Conservation (phyloP, 2,113 vertebrate genomes). For the Phyllostomus hastatus region DNA sequence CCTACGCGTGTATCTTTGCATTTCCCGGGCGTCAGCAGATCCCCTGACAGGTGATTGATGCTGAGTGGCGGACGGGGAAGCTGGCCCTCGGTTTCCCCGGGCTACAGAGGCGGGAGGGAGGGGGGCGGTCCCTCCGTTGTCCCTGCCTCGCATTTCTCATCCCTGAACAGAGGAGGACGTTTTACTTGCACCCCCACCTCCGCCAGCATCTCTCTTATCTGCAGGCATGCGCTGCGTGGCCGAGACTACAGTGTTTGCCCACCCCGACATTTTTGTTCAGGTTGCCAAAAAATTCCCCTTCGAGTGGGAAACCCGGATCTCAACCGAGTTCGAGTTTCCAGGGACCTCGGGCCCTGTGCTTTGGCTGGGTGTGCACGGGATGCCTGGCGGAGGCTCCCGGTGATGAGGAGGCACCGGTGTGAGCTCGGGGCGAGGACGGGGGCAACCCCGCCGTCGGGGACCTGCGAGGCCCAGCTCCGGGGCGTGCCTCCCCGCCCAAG, state of each 20-base stretch:
- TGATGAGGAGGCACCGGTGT: accelerated
- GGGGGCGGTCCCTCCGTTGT: accelerated
- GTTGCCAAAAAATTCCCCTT: background rate
- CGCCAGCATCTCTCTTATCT: no score
- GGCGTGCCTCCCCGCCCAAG: accelerated
- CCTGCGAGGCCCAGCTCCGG: accelerated
- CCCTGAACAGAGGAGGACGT: no score
- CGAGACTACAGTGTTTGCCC: accelerated
- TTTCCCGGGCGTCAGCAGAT: background rate
- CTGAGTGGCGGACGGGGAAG: accelerated
- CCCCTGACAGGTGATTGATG: accelerated
- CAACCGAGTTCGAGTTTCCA: background rate
- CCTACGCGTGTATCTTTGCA: no score
- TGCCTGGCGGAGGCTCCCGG: accelerated
- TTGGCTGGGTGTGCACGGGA: accelerated
- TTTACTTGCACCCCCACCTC: accelerated
- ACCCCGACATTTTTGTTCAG: no score
- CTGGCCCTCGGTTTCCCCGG: accelerated
- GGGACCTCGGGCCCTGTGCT: background rate
- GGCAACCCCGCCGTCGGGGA: accelerated
- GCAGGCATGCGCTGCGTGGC: no score
- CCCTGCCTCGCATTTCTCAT: background rate
- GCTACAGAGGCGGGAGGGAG: no score
- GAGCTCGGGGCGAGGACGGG: accelerated
- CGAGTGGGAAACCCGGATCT: background rate